Conservation (phyloP, 2,113 vertebrate genomes). For the Cichladusa arquata region DNA sequence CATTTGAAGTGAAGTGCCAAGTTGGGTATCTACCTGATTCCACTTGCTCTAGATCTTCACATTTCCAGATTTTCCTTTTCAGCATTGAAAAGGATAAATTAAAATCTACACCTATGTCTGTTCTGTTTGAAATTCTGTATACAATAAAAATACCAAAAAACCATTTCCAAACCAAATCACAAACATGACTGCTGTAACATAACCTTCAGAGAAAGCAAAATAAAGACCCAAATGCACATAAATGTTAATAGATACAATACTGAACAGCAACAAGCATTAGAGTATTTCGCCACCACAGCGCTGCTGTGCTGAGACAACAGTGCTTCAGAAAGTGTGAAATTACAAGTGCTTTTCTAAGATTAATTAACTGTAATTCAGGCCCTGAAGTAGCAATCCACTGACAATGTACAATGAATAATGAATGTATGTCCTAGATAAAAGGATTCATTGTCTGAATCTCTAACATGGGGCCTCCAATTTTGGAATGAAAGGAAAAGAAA, state of each 20-base stretch:
- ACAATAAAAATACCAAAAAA: neutral
- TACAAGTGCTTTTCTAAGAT: slow-evolving; percentile 46
- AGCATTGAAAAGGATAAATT: neutral
- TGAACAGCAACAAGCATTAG: neutral
- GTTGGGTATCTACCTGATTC: neutral
- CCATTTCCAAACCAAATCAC: neutral
- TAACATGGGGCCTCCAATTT: neutral
- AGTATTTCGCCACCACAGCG: neutral
- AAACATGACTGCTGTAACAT: neutral
- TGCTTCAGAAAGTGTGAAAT: slow-evolving; percentile 49
- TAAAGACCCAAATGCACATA: neutral
- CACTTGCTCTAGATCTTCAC: neutral
- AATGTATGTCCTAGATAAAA: slow-evolving; percentile 54
- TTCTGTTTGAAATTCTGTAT: neutral
- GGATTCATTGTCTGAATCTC: slow-evolving; percentile 34
- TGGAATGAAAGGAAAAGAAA: slow-evolving; percentile 5
- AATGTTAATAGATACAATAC: neutral
- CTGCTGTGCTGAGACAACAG: neutral
- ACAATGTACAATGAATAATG: slow-evolving; percentile 65
- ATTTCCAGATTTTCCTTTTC: neutral
- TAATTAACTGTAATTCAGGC: slow-evolving; percentile 68
- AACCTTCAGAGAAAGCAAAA: neutral
- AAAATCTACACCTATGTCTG: neutral
- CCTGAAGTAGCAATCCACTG: slow-evolving; percentile 47
- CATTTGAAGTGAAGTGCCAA: neutral